Conservation (phyloP, 2,797 vertebrate genomes). For the Corythornis leucogaster region DNA sequence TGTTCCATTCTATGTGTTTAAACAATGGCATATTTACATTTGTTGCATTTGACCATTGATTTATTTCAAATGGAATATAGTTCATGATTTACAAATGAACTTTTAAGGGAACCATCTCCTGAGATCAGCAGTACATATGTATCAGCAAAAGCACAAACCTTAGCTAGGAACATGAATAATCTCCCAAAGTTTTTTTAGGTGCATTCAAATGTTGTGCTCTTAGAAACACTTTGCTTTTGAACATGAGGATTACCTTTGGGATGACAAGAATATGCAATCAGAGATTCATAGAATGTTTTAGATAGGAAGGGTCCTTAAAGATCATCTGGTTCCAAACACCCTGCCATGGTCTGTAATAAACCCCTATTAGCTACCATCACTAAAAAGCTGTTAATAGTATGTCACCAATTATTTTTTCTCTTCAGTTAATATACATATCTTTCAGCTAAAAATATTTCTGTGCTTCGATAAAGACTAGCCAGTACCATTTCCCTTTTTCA, state of each 20-base stretch:
- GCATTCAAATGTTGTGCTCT: neutral
- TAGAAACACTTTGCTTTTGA: neutral
- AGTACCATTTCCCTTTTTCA: neutral
- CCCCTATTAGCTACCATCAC: neutral
- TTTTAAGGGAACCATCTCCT: neutral
- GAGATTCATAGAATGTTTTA: neutral
- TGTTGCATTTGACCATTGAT: neutral
- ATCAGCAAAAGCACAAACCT: neutral
- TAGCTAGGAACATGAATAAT: neutral
- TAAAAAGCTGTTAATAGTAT: neutral
- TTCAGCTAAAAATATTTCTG: neutral
- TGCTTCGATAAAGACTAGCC: neutral
- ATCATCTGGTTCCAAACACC: fast-evolving
- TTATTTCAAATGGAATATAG: neutral
- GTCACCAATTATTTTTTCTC: neutral
- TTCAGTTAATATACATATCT: neutral
- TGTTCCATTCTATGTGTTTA: neutral
- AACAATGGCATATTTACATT: neutral
- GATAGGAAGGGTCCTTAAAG: neutral
- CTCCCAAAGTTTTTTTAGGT: neutral
- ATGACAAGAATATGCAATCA: neutral
- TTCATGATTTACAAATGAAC: neutral
- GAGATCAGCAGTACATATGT: neutral
- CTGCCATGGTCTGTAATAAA: neutral
- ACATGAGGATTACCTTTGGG: neutral